Conservation (phyloP, 64 coral and sea anemone species). For the Montipora efflorescens region DNA sequence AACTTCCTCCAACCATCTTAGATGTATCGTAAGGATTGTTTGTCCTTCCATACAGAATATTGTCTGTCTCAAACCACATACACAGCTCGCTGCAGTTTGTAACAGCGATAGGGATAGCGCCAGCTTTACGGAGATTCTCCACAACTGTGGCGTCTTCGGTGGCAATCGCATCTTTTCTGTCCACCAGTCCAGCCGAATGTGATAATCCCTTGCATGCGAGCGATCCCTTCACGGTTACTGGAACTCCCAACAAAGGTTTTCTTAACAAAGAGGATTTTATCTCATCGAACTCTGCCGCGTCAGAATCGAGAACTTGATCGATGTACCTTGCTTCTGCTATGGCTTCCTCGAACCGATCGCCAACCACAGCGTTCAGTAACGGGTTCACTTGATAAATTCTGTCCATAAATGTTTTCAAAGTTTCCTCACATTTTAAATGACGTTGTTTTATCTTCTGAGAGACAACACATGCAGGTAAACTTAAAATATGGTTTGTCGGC, state of each 20-base stretch:
- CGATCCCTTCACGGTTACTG: conserved; percentile 87
- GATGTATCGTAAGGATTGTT: conserved; percentile 84
- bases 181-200: conserved; percentile 82
- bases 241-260: conserved; percentile 82
- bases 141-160: conserved; percentile 59
- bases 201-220: conserved; percentile 77
- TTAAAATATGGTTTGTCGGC: conserved; percentile 49
- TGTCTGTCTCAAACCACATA: conserved; percentile 94
- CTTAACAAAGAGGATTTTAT: conserved; percentile 68
- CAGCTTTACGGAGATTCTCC: conserved; percentile 72
- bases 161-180: conserved; percentile 74
- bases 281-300: not conserved
- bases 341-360: conserved; percentile 79
- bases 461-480: conserved; percentile 51
- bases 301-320: conserved; percentile 72
- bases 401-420: conserved; percentile 58
- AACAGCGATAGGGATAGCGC: conserved; percentile 81
- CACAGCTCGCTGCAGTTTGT: conserved; percentile 95
- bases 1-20: conserved; percentile 86
- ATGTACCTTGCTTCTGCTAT: conserved; percentile 75
- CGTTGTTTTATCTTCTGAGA: conserved; percentile 64
- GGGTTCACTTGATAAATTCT: conserved; percentile 83
- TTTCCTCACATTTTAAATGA: conserved; percentile 34
- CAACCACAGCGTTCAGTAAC: conserved; percentile 76
- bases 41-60: conserved; percentile 84